Conservation (phyloP, 2,888 invertebrate species). For the Eucera pruinosa region DNA sequence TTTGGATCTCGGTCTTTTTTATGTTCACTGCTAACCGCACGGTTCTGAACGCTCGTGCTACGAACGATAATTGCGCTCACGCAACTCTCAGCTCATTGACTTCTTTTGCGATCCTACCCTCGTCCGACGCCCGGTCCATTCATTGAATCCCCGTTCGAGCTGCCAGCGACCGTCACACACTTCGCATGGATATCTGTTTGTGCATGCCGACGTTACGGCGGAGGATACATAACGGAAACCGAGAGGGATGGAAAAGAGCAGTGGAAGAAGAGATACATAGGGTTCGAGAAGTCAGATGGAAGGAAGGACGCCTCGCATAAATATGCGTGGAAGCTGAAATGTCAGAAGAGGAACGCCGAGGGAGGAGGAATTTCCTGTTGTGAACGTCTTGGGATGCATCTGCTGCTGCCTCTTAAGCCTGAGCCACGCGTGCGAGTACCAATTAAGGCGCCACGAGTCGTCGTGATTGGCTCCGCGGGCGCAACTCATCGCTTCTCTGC, state of each 20-base stretch:
- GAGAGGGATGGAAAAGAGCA: conserved; percentile 23
- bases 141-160: conserved; percentile 65
- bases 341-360: conserved; percentile 46
- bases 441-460: conserved; percentile 72
- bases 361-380: conserved; percentile 82
- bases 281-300: conserved; percentile 51
- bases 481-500: conserved; percentile 34
- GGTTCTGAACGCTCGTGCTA: conserved; percentile 28
- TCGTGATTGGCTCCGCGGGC: conserved; percentile 66
- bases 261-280: conserved; percentile 26
- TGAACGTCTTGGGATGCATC: conserved; percentile 82
- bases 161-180: conserved; percentile 20
- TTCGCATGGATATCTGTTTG: conserved; percentile 72
- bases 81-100: conserved; percentile 73
- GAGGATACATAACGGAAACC: conserved; percentile 35
- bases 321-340: conserved; percentile 55
- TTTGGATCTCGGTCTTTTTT: conserved; percentile 8
- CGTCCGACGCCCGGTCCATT: conserved; percentile 74
- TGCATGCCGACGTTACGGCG: conserved; percentile 73
- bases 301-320: conserved; percentile 59
- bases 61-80: conserved; percentile 66
- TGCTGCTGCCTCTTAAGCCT: conserved; percentile 75
- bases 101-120: conserved; percentile 63
- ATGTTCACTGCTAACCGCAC: background rate
- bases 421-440: conserved; percentile 71